Conservation (phyloP, 2,888 invertebrate species). For the Empis livida region DNA sequence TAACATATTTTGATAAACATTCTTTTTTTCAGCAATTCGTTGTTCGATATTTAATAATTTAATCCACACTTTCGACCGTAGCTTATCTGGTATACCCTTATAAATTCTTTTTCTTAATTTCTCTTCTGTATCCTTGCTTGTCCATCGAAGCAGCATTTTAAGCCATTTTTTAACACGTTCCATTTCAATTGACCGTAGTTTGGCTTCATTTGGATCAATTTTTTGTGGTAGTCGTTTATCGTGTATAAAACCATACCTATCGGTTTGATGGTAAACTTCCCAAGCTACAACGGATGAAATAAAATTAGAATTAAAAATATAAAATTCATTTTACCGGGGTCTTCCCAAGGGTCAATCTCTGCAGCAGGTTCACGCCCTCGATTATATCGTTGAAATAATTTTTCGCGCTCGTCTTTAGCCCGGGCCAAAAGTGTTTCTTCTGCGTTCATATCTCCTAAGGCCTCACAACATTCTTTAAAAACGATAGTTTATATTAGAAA, state of each 20-base stretch:
- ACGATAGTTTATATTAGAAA: too few species aligned
- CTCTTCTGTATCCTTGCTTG: slow-evolving; percentile 50
- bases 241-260: slow-evolving; percentile 89
- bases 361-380: slow-evolving; percentile 71
- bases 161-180: slow-evolving; percentile 89
- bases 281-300: slow-evolving; percentile 39
- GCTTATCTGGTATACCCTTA: slow-evolving; percentile 87
- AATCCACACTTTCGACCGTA: slow-evolving; percentile 49
- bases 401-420: slow-evolving; percentile 78
- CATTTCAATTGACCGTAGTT: slow-evolving; percentile 62
- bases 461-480: too few species aligned
- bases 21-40: slow-evolving; percentile 56
- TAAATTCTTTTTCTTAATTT: slow-evolving; percentile 71
- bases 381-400: slow-evolving; percentile 78
- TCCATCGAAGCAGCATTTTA: slow-evolving; percentile 79
- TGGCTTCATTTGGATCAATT: slow-evolving; percentile 54
- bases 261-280: slow-evolving; percentile 80
- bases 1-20: slow-evolving; percentile 72
- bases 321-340: slow-evolving; percentile 45
- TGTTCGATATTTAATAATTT: slow-evolving; percentile 62
- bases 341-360: slow-evolving; percentile 91
- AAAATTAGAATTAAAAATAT: too few species aligned
- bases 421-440: slow-evolving; percentile 70
- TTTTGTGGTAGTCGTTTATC: slow-evolving; percentile 66
- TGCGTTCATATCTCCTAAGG: too few species aligned